Base-by-base conservation (phyloP, 2,797 vertebrate species). In the Lepilemur septentrionalis region DNA sequence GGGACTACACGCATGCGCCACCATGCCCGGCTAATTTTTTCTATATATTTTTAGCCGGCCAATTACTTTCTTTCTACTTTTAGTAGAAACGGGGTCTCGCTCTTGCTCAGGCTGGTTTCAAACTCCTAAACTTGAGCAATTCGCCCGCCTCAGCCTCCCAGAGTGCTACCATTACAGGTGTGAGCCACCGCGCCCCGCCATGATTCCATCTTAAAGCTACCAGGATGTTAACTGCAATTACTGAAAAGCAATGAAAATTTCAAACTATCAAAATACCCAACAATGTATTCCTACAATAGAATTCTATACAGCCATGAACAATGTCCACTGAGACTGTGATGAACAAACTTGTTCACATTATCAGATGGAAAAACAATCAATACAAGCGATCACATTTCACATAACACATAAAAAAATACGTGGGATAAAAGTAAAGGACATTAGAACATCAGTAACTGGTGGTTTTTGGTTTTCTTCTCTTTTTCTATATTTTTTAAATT, bases 161-260 rank as follows among this genome's bases (percentile, higher is more conserved):
- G 38, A 38, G 38, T 38, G 38, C 38, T 38, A 38, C 38, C 38
- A 38, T 38, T 38, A 38, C 38, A 38, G 38, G 38, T 38, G 38
- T 38, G 38, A 38, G 38, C 38, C 38, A 38, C 38, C 38, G 38
- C 38, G 38, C 38, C 38, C 38, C 2, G 38, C 38, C 50, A n/a
- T 17, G 13, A 32, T 50, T 79, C 72, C 41, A 73, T 38, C 41
- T 86, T 78, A 96, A 93, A 70, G 7, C 14, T 59, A 79, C 10
- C 22, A 82, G 1, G 5, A 52, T 57, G 30, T 82, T 93, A 88
- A 93, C 23, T 46, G n/a, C 35, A 93, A 59, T 52, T 82, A 91
- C 28, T 61, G 25, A 69, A 95, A 96, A 90, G 6, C 14, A 82
- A 67, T 57, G 28, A 91, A 67, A 91, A 86, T 52, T 86, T 96